Percentiles rank a stretch among this genome's conserved stretches.
These are phyloP conservation scores for Nudaria mundana DNA, from an alignment of 2,888 invertebrate species.

Conservation along the genomic window DNA sequence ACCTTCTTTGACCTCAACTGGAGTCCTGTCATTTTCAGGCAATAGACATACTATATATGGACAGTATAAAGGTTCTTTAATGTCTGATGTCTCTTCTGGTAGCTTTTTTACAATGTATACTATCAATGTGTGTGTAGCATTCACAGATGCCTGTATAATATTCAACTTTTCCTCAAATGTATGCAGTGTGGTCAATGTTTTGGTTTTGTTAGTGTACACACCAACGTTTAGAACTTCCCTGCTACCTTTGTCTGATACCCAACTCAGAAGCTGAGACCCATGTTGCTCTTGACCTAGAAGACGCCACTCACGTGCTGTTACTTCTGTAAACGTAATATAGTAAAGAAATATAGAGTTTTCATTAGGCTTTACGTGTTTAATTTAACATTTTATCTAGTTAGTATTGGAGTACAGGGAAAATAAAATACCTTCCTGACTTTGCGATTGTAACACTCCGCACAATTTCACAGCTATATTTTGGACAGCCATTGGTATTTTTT, in stretches of 20 bases:
- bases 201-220: slow-evolving; percentile 82
- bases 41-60: slow-evolving; percentile 83
- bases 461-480: slow-evolving; percentile 82
- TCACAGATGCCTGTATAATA: slow-evolving; percentile 90
- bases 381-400: not conserved
- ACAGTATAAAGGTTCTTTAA: slow-evolving; percentile 78
- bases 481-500: slow-evolving; percentile 59
- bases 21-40: slow-evolving; percentile 55
- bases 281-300: slow-evolving; percentile 91
- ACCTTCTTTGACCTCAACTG: slow-evolving; percentile 71
- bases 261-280: slow-evolving; percentile 86
- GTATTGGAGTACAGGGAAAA: slow-evolving; percentile 11
- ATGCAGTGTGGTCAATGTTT: slow-evolving; percentile 82
- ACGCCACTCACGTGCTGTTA: slow-evolving; percentile 88
- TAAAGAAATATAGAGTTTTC: not conserved
- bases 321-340: slow-evolving; percentile 62
- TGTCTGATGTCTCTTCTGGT: slow-evolving; percentile 45
- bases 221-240: slow-evolving; percentile 77
- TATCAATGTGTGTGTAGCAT: slow-evolving; percentile 84
- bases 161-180: slow-evolving; percentile 83
- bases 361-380: not conserved
- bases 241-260: slow-evolving; percentile 68
- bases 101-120: slow-evolving; percentile 85
- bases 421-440: slow-evolving; percentile 69
- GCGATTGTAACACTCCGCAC: slow-evolving; percentile 76